Evolutionary conservation across 2,113 vertebrate genomes (phyloP).

Genomic region (Nyctereutes procyonoides): DNA sequence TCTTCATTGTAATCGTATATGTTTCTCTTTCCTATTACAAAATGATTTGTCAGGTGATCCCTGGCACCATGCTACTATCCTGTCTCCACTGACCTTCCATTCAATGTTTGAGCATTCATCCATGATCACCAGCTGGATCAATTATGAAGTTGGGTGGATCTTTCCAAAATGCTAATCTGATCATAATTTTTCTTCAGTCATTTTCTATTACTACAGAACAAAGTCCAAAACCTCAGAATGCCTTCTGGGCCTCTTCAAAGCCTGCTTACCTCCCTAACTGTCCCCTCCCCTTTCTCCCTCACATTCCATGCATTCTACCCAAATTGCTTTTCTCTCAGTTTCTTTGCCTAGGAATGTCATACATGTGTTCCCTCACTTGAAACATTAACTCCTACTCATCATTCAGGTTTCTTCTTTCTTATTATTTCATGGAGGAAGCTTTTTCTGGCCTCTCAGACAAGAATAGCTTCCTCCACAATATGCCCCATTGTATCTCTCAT

Average conservation of each 20-base stretch:
- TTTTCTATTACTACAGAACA: background rate
- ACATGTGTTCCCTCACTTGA: background rate
- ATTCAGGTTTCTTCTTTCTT: background rate
- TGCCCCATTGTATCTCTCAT: background rate
- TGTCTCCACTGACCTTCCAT: background rate
- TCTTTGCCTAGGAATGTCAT: background rate
- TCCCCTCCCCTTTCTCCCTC: background rate
- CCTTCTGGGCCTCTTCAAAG: background rate
- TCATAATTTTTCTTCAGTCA: background rate
- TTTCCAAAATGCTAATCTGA: constrained; percentile 31
- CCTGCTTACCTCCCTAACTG: background rate
- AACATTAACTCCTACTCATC: background rate
- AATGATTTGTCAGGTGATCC: background rate
- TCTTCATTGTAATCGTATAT: background rate
- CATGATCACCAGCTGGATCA: background rate
- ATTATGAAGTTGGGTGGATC: background rate
- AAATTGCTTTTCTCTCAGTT: background rate
- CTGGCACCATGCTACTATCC: background rate
- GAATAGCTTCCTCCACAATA: background rate
- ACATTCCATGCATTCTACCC: background rate
- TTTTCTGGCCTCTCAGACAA: background rate
- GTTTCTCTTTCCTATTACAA: background rate
- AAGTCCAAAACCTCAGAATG: background rate
- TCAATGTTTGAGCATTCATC: background rate
- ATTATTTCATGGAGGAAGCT: background rate